Base-by-base conservation (phyloP, 2,888 invertebrate species). In the Caenorhabditis wallacei region DNA sequence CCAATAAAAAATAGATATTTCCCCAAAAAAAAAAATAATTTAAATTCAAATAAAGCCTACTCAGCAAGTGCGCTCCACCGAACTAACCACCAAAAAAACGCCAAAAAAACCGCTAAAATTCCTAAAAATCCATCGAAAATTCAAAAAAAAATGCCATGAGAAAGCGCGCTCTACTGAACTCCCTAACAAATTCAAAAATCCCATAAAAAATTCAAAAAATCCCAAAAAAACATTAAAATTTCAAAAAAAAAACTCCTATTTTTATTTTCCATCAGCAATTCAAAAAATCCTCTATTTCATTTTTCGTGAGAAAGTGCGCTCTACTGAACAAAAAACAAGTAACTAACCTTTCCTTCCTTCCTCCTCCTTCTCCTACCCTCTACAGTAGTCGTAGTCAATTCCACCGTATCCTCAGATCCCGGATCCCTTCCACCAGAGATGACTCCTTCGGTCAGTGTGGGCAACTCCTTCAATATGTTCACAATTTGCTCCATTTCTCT, bases 381-480 rank as follows among this genome's bases (percentile, higher is more conserved):
- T 3, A 56, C 70, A 13, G 1, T 43, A 56, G 46, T 4, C 16
- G 40, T 26, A 20, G 43, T 40, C 46, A 35, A 7, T 22, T 22
- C 35, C 53, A 35, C 61, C 18, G n/a, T n/a, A n/a, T n/a, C n/a
- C n/a, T n/a, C n/a, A n/a, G n/a, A n/a, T 61, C 61, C 68, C 1
- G 54, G 16, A 37, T 72, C 71, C 22, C 10, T 43, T 71, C 61
- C 1, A 24, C 40, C 54, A 1, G 64, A 46, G 56, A 80, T 76
- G 59, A 80, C 80, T 53, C 70, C 83, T 80, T 83, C 80, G 64
- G 80, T 80, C 70, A 80, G 61, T 46, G 83, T 80, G 46, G 83
- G 83, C 46, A 83, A 61, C 59, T 83, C 83, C 80, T 83, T 83
- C 46, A 83, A 80, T 71, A 80, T 80, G 75, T 71, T 83, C 75